Evolutionary conservation across 1,140 invertebrate species (phyloP), one percentile per base, ranked within the genome.

Genomic region (Alviniconcha marisindica): DNA sequence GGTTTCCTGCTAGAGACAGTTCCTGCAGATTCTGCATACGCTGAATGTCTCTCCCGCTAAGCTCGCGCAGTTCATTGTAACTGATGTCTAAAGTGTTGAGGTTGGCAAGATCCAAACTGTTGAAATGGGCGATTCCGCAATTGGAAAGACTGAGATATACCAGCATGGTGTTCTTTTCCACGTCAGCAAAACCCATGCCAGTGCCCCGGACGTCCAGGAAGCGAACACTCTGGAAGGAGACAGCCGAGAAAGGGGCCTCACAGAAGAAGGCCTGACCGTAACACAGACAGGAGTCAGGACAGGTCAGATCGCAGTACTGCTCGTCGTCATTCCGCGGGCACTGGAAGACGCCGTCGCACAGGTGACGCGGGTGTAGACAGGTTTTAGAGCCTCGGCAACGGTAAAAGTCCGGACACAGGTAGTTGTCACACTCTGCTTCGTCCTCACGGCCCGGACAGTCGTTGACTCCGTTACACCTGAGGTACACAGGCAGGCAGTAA

Each of bases 381-480:
- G 44, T 44, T 31, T 4, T n/a, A 12, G 79, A 24, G 0, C 66
- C 56, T 5, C 33, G 77, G 69, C 83, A 84, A 4, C 66, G 60
- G 60, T 66, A 66, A 5, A 66, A 15, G 5, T n/a, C 60, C 7
- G 60, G 60, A 28, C 60, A 66, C 15, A 33, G 31, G 66, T 71
- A 71, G 15, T 3, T 10, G 33, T 71, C 28, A 71, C 66, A 71
- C 66, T 5, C 7, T 7, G 66, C 42, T 31, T 84, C 83, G 56
- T 84, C 83, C 33, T 84, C 83, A 24, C 71, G 36, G n/a, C 44
- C n/a, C 15, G 83, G 83, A 33, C 83, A 84, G 78, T 84, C 83
- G 21, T 54, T 42, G 69, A 80, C n/a, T 18, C 83, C 83, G 77
- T 84, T 84, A 40, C 83, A 84, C 63, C 77, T 66, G 63, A 84